Evolutionary conservation across 2,797 vertebrate species (phyloP), one percentile per base, ranked within the genome.

Genomic region (Phalloptychus januarius): DNA sequence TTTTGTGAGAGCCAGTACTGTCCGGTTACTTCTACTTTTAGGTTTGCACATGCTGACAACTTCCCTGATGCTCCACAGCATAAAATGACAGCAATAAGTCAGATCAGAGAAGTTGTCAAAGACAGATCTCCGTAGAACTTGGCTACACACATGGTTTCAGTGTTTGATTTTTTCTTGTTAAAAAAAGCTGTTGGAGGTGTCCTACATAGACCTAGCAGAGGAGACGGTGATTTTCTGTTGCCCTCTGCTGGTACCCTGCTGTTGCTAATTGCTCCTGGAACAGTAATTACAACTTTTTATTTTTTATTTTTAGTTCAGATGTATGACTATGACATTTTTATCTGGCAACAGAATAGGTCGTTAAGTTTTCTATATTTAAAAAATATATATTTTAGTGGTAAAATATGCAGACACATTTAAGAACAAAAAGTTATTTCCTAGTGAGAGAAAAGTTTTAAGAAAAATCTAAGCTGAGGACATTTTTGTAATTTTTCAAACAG

Each of bases 241-340:
- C 88, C 88, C 90, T 83, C 89, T 90, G 84, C 82, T 90, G 85
- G 88, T 69, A 75, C 67, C 71, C 79, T 77, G 71, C 85, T 82
- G 76, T 42, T 81, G 77, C 75, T 85, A 88, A 87, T 86, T 87
- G 72, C 76, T 78, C 78, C 25, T 74, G 56, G 31, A 78, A 48
- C n/a, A 5, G 0, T 78, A 48, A 77, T 81, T 73, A 65, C 77
- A 63, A 71, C 54, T 16, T 67, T 46, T 25, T 81, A 80, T 28
- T 33, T 61, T 58, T 71, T n/a, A n/a, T n/a, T 81, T 61, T 18
- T 48, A 18, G 7, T 40, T 65, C 20, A 38, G 8, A 25, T 40
- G 65, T 69, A 42, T 73, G 7, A 40, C 13, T 28, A 38, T 25
- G 16, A 8, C 48, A 73, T n/a, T 56, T 73, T 52, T 18, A 7